Evolutionary conservation across 2,797 vertebrate genomes (phyloP), one percentile per base, ranked within the genome.

Genomic region (Australoheros facetus): DNA sequence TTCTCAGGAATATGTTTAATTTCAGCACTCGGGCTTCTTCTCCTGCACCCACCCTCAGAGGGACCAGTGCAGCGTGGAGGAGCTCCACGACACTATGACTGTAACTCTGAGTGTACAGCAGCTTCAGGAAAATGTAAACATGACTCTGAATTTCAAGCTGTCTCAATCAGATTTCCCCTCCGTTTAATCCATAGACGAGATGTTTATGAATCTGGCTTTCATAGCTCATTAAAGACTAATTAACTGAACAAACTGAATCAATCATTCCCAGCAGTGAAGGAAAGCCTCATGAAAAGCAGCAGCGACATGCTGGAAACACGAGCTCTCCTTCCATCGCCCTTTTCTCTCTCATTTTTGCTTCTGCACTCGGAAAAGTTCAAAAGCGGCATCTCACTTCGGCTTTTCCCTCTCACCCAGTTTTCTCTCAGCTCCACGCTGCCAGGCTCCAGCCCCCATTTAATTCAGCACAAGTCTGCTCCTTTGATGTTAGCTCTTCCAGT

Each of bases 401-500:
- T 86, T 87, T 91, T 91, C 87, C 89, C 86, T 89, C 93, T 92
- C 89, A 89, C 91, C 87, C 90, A 91, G 86, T 92, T 85, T 85
- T 84, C 86, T 90, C 89, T 82, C 85, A 56, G 88, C 88, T 85
- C 78, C 75, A 81, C 85, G 42, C 85, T 77, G 84, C 79, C 90
- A 86, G 84, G 84, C 92, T 88, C 87, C 72, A 89, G 80, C 86
- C 55, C 80, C 87, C 90, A 82, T 93, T 90, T 90, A 88, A 92
- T 93, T 93, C 92, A 85, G 92, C 86, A 78, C 85, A 87, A 87
- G 92, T 87, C 88, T 89, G 92, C 91, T 66, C 83, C 94, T 96
- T 96, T 96, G 95, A 97, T 95, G 96, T 95, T 83, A 56, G 93
- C 74, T 72, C 95, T 95, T 92, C 93, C 90, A 56, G 93, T 94